Evolutionary conservation across 1,140 invertebrate genomes (phyloP).

Genomic region (Delia radicum): DNA sequence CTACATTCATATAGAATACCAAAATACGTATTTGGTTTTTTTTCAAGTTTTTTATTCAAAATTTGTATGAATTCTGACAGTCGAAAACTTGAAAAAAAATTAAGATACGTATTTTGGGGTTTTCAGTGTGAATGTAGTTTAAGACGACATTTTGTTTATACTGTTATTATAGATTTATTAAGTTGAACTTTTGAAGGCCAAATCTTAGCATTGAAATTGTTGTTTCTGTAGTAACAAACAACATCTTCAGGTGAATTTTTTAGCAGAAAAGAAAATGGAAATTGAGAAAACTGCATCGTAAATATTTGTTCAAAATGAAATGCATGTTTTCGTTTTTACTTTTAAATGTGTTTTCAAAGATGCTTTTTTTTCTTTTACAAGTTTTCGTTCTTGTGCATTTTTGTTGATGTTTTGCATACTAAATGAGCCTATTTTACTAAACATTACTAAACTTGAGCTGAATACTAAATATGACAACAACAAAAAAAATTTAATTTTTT

Average conservation of each 20-base stretch:
- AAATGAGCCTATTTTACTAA: background rate
- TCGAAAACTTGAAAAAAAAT: no score
- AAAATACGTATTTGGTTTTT: no score
- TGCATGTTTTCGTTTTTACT: background rate
- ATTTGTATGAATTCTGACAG: no score
- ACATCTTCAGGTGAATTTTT: background rate
- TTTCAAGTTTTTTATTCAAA: no score
- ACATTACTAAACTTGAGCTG: background rate
- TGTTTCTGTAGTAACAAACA: background rate
- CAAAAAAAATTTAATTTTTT: no score
- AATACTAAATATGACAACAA: background rate
- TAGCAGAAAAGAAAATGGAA: background rate
- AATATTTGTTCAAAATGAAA: conserved; percentile 13
- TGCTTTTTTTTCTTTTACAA: background rate
- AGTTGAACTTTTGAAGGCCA: background rate
- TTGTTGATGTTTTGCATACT: background rate
- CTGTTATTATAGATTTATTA: background rate
- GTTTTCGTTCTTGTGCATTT: background rate
- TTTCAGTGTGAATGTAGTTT: no score
- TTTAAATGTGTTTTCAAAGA: background rate
- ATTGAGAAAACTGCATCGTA: background rate
- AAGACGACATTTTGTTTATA: background rate
- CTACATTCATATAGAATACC: no score
- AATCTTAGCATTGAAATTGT: background rate
- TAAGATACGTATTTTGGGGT: no score